These are phyloP conservation scores for Eulemur macaco DNA, from an alignment of 2,113 vertebrate species.

Conservation along the genomic window DNA sequence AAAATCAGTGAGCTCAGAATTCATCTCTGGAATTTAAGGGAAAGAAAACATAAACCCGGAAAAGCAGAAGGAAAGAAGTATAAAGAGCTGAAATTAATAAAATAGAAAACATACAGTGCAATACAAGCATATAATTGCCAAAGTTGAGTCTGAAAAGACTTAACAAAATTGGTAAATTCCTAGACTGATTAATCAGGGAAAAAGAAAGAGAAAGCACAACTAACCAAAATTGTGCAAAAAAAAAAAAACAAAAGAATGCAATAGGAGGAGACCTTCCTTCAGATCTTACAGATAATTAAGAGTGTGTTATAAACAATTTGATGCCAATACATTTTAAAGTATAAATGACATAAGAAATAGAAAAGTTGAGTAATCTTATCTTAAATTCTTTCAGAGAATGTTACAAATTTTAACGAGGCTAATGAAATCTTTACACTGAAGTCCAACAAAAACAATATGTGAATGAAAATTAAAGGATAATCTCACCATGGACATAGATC, in stretches of 20 bases:
- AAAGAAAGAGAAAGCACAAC: not conserved
- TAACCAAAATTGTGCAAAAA: not conserved
- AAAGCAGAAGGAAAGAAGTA: not conserved
- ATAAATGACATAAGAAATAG: not conserved
- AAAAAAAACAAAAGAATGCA: not conserved
- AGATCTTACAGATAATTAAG: not conserved
- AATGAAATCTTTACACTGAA: not conserved
- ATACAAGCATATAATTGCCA: not conserved
- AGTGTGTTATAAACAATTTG: not conserved
- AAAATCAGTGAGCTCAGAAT: not conserved
- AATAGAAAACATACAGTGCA: not conserved
- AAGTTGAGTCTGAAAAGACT: not conserved
- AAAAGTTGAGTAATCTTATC: not conserved
- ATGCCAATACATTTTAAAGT: not conserved
- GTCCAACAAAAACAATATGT: not conserved
- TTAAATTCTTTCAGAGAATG: not conserved
- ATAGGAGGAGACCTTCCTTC: not conserved
- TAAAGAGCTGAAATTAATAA: conserved; percentile 22
- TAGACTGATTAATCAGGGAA: not conserved
- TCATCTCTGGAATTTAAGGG: not conserved
- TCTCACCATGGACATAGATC: not conserved
- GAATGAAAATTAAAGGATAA: not conserved
- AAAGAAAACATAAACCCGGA: not conserved
- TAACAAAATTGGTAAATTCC: not conserved
- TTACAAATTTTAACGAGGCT: not conserved